These are phyloP conservation scores for Scaeva pyrastri DNA, from an alignment of 2,888 invertebrate genomes.

Conservation along the genomic window DNA sequence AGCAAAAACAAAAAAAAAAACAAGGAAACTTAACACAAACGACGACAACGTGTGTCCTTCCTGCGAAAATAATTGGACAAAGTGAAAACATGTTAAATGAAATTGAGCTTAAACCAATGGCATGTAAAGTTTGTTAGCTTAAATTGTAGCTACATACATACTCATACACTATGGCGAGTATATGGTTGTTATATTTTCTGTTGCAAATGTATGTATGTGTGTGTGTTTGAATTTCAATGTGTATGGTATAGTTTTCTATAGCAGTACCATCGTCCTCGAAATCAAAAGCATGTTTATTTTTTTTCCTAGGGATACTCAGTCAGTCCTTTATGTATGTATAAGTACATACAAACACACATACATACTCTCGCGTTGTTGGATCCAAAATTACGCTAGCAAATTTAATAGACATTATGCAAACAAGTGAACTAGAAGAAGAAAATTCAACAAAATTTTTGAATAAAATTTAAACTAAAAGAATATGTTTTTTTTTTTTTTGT, in stretches of 20 bases:
- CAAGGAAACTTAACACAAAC: conserved; percentile 27
- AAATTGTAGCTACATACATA: conserved; percentile 16
- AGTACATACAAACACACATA: too few relatives aligned
- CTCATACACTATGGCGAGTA: too few relatives aligned
- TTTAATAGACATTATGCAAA: conserved; percentile 62
- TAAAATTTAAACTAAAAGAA: conserved; percentile 22
- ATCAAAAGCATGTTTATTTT: conserved; percentile 20
- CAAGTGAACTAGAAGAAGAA: conserved; percentile 51
- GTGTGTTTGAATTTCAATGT: neutral
- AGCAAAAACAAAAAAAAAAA: conserved; percentile 14
- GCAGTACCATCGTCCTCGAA: neutral
- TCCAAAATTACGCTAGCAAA: conserved; percentile 27
- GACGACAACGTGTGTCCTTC: conserved; percentile 48
- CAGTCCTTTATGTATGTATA: too few relatives aligned
- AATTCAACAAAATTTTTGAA: conserved; percentile 42
- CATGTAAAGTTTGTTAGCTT: conserved; percentile 64
- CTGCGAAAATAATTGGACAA: conserved; percentile 68
- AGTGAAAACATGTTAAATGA: conserved; percentile 73
- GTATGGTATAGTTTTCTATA: neutral
- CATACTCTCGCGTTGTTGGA: neutral
- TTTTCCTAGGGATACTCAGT: neutral
- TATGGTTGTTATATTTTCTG: neutral
- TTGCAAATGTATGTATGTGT: neutral
- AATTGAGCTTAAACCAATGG: conserved; percentile 74
- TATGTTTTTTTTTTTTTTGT: conserved; percentile 29